Evolutionary conservation across 2,797 vertebrate species (phyloP).

Genomic region (Emydoidea blandingii): DNA sequence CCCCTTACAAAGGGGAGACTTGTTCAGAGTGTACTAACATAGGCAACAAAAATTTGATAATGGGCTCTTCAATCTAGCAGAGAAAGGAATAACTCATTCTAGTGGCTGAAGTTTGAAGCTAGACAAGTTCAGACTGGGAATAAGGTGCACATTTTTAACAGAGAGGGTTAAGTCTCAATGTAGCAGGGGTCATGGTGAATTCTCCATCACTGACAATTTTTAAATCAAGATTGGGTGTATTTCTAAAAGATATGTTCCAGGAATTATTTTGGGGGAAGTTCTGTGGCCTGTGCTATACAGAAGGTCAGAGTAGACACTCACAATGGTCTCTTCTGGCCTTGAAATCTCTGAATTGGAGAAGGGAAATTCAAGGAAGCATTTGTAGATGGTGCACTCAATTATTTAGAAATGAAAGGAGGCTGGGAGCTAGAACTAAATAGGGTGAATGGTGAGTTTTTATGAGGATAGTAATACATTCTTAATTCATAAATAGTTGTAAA

Average conservation of each 20-base stretch:
- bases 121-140: not conserved
- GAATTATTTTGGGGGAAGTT: not conserved
- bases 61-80: not conserved
- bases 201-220: not conserved
- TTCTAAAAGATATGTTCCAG: not conserved
- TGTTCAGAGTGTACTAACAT: not conserved
- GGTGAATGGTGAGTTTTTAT: not conserved
- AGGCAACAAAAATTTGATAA: not conserved
- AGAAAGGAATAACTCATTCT: not conserved
- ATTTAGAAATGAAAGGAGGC: not conserved
- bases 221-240: not conserved
- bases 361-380: not conserved
- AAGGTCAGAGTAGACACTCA: not conserved
- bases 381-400: not conserved
- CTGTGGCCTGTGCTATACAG: not conserved
- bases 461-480: not conserved
- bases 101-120: no score
- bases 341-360: not conserved
- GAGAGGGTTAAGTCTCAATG: not conserved
- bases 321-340: not conserved
- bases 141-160: not conserved
- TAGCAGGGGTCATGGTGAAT: not conserved
- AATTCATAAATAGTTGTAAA: not conserved
- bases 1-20: not conserved
- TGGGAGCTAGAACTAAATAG: not conserved